Base-by-base conservation (phyloP, 2,888 invertebrate species). In the Myopa testacea region DNA sequence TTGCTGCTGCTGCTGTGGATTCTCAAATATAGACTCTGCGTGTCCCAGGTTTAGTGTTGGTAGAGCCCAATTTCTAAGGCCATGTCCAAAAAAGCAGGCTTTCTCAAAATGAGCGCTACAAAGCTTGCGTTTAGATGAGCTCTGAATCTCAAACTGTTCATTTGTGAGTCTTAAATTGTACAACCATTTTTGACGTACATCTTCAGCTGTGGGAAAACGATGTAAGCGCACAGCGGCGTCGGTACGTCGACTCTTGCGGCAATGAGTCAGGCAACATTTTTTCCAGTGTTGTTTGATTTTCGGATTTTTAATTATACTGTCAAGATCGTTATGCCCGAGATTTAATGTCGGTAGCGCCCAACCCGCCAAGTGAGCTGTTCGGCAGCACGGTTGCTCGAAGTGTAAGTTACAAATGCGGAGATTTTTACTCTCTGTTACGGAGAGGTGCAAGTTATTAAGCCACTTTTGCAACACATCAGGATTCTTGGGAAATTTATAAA, bases 1-100 rank as follows among this genome's bases (percentile, higher is more conserved):
- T 52, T n/a, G 70, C 50, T 34, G 45, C 68, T n/a, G 70, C 50
- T 34, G 45, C 68, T 62, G 63, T 3, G 83, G 81, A 81, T 86
- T 87, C 4, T 82, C 82, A 34, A 85, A 83, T 6, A 85, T 74
- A 19, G 82, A 75, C 0, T 81, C 83, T 4, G 80, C 78, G 63
- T 87, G 87, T 0, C 86, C 87, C 19, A 87, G 79, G 50, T 83
- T 81, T 1, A 85, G 34, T 0, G 87, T 87, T 16, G 87, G 87
- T 75, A 86, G 77, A 0, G 87, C 86, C 83, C 85, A 84, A 63
- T 80, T 81, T 10, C 81, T 81, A 0, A 87, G 75, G 14, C 83
- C 74, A 58, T 75, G 16, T 19, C 62, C 19, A 37, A 73, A 60
- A 40, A 79, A 78, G 67, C 81, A 81, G 10, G 70, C 45, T 38